These are phyloP conservation scores for Machimus rusticus DNA, from an alignment of 2,888 invertebrate genomes.

Conservation along the genomic window DNA sequence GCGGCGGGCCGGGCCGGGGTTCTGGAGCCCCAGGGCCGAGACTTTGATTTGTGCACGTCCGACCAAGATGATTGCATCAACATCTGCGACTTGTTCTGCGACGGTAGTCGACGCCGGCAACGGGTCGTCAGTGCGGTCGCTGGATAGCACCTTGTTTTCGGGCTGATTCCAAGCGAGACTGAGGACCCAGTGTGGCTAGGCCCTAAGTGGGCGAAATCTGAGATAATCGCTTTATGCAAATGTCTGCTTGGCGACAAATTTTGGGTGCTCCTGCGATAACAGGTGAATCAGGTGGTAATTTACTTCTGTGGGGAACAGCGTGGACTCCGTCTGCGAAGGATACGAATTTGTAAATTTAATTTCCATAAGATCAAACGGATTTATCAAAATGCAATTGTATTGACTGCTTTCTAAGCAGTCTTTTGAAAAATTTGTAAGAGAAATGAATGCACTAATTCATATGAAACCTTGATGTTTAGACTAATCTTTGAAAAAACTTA, in stretches of 20 bases:
- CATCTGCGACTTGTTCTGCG: background rate
- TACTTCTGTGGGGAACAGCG: background rate
- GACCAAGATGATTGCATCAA: background rate
- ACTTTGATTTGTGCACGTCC: background rate
- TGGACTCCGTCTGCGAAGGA: background rate
- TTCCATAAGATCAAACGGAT: background rate
- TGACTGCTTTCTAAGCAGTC: background rate
- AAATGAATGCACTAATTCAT: too few relatives aligned
- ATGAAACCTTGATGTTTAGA: too few relatives aligned
- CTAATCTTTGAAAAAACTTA: too few relatives aligned
- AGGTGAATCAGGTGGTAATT: background rate
- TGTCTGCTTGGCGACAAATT: background rate
- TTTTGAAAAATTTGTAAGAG: too few relatives aligned
- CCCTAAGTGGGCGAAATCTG: background rate
- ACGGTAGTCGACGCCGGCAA: background rate
- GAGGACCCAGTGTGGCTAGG: background rate
- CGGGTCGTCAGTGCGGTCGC: background rate
- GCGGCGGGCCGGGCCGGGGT: too few relatives aligned
- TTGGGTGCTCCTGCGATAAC: background rate
- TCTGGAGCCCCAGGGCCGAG: background rate
- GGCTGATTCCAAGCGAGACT: background rate
- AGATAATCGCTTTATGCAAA: conserved; percentile 3
- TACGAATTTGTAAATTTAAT: background rate
- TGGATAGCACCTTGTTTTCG: background rate
- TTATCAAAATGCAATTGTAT: background rate